Base-by-base conservation (phyloP, 2,113 vertebrate genomes). In the Pomatostomus ruficeps region DNA sequence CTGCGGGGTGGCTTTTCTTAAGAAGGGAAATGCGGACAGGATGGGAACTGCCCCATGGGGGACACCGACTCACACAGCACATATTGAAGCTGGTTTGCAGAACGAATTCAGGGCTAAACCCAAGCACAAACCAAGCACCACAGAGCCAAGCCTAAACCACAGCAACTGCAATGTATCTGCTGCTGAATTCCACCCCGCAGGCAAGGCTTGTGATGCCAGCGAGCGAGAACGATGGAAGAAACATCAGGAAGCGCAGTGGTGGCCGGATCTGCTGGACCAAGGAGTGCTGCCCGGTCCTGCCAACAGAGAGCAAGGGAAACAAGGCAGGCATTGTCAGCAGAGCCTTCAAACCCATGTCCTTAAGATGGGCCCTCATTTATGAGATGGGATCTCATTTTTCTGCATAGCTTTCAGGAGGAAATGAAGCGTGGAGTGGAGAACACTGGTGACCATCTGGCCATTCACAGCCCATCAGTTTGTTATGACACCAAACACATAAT, bases 361-460 rank as follows among this genome's bases (percentile, higher is more conserved):
- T 90, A 93, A 86, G 93, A 96, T 84, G 82, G 95, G 93, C 82
- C 15, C 91, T 93, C 91, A 86, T 96, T 95, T 90, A 94, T 74
- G 95, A 97, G 95, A 96, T 89, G 84, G 92, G 96, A 85, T 97
- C 95, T 92, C 91, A 96, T 96, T 97, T 96, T 97, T 97, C 97
- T 97, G 88, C 84, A 36, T 95, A 97, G 97, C 96, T 94, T 92
- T 96, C 97, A 95, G 95, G 91, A 96, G 96, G 96, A 97, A 97
- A 98, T 95, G 94, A 97, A 96, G 93, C 91, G 74, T 94, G 91
- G 85, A 93, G 93, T 70, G 71, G 91, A 94, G 91, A 93, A 95
- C 86, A 94, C 92, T 95, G 95, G 91, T 94, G 92, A 96, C 97
- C 97, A 98, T 97, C 97, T 97, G 97, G 93, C 95, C 91, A 95